Evolutionary conservation across 2,113 vertebrate genomes (phyloP).

Genomic region (Calonectris borealis): DNA sequence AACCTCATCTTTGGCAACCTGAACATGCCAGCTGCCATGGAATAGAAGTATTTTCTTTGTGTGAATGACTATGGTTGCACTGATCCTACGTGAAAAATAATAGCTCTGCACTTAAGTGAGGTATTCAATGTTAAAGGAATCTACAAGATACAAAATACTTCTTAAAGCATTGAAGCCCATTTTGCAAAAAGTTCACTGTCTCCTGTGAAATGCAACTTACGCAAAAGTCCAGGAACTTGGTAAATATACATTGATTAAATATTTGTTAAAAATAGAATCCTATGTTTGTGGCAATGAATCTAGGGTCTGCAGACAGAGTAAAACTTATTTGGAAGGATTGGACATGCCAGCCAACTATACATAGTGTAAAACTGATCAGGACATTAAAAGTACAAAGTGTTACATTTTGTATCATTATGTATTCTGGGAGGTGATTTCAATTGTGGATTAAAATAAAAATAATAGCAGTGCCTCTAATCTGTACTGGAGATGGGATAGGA

Average conservation of each 20-base stretch:
- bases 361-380: neutral
- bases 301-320: neutral
- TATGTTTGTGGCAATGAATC: neutral
- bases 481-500: neutral
- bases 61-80: neutral
- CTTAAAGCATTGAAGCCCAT: neutral
- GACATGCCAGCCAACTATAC: neutral
- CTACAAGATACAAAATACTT: neutral
- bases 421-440: neutral
- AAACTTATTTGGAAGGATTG: neutral
- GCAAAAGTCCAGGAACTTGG: neutral
- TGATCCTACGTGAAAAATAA: neutral
- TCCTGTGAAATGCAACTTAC: neutral
- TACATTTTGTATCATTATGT: accelerated
- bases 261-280: neutral
- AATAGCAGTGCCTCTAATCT: neutral
- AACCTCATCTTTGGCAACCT: neutral
- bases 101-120: neutral
- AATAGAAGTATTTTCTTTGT: neutral
- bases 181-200: neutral
- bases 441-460: neutral
- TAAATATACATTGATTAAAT: neutral
- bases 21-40: neutral
- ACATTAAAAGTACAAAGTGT: neutral
- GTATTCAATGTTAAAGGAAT: neutral